Percentiles rank a stretch among this genome's conserved stretches.
Evolutionary conservation across 1,140 invertebrate species (phyloP).

Genomic region (Rhizoglyphus robini): DNA sequence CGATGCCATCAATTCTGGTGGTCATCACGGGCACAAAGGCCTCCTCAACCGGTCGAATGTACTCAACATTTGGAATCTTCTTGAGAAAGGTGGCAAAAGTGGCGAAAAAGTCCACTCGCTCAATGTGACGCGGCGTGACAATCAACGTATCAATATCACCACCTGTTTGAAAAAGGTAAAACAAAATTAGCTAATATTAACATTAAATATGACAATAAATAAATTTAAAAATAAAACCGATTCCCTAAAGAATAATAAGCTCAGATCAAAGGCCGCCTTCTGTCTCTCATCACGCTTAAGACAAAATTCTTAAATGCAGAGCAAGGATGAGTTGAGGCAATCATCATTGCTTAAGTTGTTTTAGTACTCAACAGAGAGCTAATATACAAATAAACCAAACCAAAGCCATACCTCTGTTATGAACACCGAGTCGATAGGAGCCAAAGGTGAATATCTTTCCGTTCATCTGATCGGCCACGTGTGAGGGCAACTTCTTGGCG

Average conservation of each 20-base stretch:
- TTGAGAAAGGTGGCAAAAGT: conserved; percentile 85
- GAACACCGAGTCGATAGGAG: conserved; percentile 79
- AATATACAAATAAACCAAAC: no score
- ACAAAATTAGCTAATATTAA: background rate
- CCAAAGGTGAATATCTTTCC: conserved; percentile 99
- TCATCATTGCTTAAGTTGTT: background rate
- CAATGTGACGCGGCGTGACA: conserved; percentile 89
- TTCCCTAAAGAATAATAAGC: background rate
- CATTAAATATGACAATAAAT: background rate
- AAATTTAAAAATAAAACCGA: background rate
- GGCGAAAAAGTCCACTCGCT: conserved; percentile 81
- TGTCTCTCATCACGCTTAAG: background rate
- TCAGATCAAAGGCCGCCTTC: background rate
- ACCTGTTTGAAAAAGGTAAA: conserved; percentile 38
- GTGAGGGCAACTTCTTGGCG: conserved; percentile 72
- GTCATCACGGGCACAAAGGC: conserved; percentile 99
- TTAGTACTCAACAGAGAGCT: conserved; percentile 7
- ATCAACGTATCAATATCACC: conserved; percentile 98
- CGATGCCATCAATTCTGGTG: conserved; percentile 97
- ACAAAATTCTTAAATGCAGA: conserved; percentile 4
- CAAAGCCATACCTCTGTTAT: conserved; percentile 46
- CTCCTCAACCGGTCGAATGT: conserved; percentile 80
- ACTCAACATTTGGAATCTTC: conserved; percentile 68
- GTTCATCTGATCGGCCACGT: conserved; percentile 68
- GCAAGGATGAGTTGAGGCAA: conserved; percentile 1